These are phyloP conservation scores for Prunella strophiata DNA, from an alignment of 2,797 vertebrate genomes.

Conservation along the genomic window DNA sequence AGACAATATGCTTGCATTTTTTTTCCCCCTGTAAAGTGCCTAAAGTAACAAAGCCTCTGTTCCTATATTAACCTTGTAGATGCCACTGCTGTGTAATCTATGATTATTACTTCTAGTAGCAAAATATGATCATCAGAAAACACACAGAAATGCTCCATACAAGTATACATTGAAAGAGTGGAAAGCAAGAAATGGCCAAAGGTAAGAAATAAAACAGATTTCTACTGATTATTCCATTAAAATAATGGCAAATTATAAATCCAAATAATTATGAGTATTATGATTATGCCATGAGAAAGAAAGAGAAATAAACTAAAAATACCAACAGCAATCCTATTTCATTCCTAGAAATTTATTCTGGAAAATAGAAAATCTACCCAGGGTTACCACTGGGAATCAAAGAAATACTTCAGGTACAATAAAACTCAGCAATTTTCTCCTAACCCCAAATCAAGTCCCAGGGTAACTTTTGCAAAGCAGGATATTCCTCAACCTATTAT, in stretches of 20 bases:
- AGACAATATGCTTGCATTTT: not conserved
- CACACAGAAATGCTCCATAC: not conserved
- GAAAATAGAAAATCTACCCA: not conserved
- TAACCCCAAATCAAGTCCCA: conserved; percentile 27
- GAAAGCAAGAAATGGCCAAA: not conserved
- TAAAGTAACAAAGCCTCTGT: not conserved
- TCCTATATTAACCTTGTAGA: not conserved
- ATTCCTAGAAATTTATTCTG: not conserved
- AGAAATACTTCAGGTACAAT: not conserved
- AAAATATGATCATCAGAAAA: not conserved
- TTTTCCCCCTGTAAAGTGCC: accelerated
- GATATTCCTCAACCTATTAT: not conserved
- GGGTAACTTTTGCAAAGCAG: not conserved
- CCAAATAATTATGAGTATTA: not conserved
- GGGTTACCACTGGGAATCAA: not conserved
- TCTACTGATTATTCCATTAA: not conserved
- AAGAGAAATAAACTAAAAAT: not conserved
- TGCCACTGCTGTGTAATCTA: not conserved
- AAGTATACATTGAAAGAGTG: not conserved
- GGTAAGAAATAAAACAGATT: not conserved
- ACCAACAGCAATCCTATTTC: not conserved
- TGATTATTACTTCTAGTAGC: not conserved
- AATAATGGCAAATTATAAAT: not conserved
- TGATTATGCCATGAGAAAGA: not conserved
- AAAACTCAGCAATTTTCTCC: not conserved